Evolutionary conservation across 1,140 invertebrate species (phyloP).

Genomic region (Venturia canescens): DNA sequence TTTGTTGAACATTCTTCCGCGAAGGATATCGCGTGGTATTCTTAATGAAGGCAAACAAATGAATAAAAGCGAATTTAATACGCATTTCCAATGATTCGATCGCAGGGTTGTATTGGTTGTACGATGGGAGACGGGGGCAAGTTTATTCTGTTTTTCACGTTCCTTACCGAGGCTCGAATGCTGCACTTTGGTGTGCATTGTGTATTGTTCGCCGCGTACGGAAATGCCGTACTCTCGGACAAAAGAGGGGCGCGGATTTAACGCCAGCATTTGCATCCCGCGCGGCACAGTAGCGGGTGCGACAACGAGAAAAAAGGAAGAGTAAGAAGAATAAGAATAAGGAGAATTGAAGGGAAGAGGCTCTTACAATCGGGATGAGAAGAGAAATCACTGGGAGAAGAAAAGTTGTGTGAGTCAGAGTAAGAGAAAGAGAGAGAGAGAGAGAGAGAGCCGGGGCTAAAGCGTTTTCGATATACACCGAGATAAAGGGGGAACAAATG

Average conservation of each 20-base stretch:
- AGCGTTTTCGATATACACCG: slow-evolving; percentile 21
- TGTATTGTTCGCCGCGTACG: slow-evolving; percentile 55
- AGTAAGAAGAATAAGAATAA: not conserved
- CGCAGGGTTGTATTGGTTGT: not conserved
- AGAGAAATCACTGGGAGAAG: not conserved
- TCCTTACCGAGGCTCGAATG: not conserved
- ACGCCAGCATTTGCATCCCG: slow-evolving; percentile 54
- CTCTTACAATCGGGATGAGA: slow-evolving; percentile 4
- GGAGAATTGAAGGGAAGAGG: slow-evolving; percentile 9
- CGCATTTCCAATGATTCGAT: slow-evolving; percentile 44
- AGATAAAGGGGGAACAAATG: slow-evolving; percentile 20
- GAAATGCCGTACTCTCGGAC: slow-evolving; percentile 46
- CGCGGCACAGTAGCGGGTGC: slow-evolving; percentile 29
- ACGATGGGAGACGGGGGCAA: not conserved
- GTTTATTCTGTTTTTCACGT: slow-evolving; percentile 22
- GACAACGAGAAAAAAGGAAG: slow-evolving; percentile 5
- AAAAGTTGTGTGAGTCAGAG: too few species aligned
- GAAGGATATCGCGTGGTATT: too few species aligned
- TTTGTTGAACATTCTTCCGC: too few species aligned
- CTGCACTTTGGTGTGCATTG: slow-evolving; percentile 48
- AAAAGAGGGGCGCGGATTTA: slow-evolving; percentile 54
- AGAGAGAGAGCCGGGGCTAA: not conserved
- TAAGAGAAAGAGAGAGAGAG: too few species aligned
- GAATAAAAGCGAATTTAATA: too few species aligned
- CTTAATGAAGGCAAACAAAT: too few species aligned